Percentiles rank a stretch among this genome's conserved stretches.
These are phyloP conservation scores for Polydrusus cervinus DNA, from an alignment of 2,888 invertebrate species.

Conservation along the genomic window DNA sequence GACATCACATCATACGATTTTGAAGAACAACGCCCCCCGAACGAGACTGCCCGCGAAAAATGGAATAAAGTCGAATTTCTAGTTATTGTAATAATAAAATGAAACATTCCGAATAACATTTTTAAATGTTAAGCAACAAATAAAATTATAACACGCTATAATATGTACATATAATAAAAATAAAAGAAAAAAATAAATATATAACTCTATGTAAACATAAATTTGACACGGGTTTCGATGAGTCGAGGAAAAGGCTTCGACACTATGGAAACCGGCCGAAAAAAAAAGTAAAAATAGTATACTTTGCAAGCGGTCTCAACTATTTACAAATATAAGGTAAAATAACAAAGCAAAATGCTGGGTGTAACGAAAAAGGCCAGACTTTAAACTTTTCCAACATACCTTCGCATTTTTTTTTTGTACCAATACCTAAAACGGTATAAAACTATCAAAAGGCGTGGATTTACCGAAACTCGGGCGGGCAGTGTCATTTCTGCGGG, in stretches of 20 bases:
- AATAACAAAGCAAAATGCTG: conserved; percentile 28
- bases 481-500: conserved; percentile 57
- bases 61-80: conserved; percentile 37
- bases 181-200: conserved; percentile 41
- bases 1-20: conserved; percentile 72
- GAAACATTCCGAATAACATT: conserved; percentile 37
- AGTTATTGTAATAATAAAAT: conserved; percentile 35
- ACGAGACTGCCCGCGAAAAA: conserved; percentile 58
- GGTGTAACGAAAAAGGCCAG: conserved; percentile 44
- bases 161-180: conserved; percentile 32
- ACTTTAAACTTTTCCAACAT: conserved; percentile 34
- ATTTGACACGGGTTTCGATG: conserved; percentile 14
- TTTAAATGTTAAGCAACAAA: conserved; percentile 37
- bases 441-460: conserved; percentile 52
- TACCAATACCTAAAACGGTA: conserved; percentile 61
- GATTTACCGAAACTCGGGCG: conserved; percentile 33
- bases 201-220: conserved; percentile 43
- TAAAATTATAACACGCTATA: conserved; percentile 42
- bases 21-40: conserved; percentile 66
- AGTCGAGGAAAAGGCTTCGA: conserved; percentile 27
- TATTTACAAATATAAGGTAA: conserved; percentile 30
- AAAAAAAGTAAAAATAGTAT: conserved; percentile 13
- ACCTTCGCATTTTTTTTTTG: conserved; percentile 49
- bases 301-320: conserved; percentile 25
- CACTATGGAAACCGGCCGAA: conserved; percentile 7